These are phyloP conservation scores for Heliconius cydno DNA, from an alignment of 2,888 invertebrate genomes.

Conservation along the genomic window DNA sequence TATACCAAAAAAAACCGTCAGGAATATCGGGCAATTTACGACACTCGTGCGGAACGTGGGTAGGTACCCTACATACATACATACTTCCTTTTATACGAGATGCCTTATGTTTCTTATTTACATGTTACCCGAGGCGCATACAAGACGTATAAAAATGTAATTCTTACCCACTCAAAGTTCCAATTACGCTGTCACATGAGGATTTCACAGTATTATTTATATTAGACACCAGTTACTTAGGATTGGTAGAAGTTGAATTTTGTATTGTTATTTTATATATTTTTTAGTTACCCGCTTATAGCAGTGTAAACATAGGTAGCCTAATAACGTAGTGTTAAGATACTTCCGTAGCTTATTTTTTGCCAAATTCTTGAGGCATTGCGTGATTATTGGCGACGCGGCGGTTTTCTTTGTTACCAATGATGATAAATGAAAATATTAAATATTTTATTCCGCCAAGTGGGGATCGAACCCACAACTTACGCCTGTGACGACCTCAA, in stretches of 20 bases:
- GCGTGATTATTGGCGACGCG: too few relatives aligned
- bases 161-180: conserved; percentile 37
- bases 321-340: too few relatives aligned
- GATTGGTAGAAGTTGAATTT: background rate
- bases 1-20: conserved; percentile 15
- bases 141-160: conserved; percentile 37
- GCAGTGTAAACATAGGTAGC: too few relatives aligned
- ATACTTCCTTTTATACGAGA: conserved; percentile 30
- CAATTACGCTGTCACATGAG: conserved; percentile 30
- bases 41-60: conserved; percentile 12
- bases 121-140: conserved; percentile 37
- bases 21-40: conserved; percentile 28
- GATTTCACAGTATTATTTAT: background rate
- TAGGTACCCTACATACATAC: background rate
- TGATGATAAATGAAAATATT: too few relatives aligned
- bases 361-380: too few relatives aligned
- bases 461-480: too few relatives aligned
- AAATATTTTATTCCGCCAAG: too few relatives aligned
- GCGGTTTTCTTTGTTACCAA: too few relatives aligned
- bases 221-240: conserved; percentile 15
- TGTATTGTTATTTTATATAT: background rate
- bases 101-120: conserved; percentile 40
- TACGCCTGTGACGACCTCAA: too few relatives aligned
- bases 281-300: too few relatives aligned
- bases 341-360: too few relatives aligned